phyloP scores from a whole-genome alignment of 2,797 vertebrate species.

The Phrynocephalus forsythii region DNA sequence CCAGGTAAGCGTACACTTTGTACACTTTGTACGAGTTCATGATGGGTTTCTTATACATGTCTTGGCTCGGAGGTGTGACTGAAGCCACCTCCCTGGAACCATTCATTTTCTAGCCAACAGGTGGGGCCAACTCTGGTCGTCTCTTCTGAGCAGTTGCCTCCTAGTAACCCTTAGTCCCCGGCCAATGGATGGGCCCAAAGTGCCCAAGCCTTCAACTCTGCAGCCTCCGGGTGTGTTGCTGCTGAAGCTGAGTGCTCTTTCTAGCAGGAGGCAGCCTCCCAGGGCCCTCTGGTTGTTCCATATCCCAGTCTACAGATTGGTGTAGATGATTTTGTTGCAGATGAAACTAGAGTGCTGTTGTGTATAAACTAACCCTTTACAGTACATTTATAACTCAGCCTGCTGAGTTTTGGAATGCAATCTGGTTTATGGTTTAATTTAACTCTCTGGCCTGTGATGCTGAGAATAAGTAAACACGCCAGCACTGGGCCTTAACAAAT shows the following conservation, averaged over 20 bases:
- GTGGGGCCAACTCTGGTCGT: not conserved
- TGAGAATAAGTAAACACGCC: not conserved
- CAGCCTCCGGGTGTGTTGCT: not conserved
- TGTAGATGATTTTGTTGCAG: not conserved
- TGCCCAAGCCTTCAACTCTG: not conserved
- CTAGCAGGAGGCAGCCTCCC: not conserved
- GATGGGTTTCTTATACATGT: not conserved
- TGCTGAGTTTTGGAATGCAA: constrained; percentile 15
- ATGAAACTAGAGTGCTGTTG: not conserved
- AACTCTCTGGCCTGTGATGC: not conserved
- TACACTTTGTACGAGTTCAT: not conserved
- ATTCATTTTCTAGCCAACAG: not conserved
- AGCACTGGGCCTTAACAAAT: constrained; percentile 16
- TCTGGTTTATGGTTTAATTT: constrained; percentile 24
- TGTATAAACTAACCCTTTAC: not conserved
- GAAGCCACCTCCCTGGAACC: not conserved
- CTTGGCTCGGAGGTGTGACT: not conserved
- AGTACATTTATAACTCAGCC: not conserved
- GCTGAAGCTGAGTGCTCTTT: not conserved
- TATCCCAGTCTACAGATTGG: not conserved
- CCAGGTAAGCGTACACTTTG: not conserved
- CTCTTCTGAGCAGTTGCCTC: no score
- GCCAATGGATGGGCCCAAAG: not conserved
- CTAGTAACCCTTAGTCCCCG: not conserved
- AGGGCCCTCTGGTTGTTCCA: no score